Conservation (phyloP, 2,888 invertebrate species). For the Schrankia costaestrigalis region DNA sequence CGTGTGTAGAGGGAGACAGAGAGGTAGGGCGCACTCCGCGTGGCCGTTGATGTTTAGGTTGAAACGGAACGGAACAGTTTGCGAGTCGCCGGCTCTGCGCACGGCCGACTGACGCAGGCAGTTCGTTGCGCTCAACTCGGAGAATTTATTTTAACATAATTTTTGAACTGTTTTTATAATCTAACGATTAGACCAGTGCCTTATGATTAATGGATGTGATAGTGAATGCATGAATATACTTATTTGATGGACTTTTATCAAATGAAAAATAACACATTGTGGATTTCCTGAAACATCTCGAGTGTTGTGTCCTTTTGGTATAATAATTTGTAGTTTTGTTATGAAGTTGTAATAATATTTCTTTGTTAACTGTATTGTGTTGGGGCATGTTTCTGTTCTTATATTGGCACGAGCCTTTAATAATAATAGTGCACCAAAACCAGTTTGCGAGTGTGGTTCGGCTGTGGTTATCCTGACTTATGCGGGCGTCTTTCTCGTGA, state of each 20-base stretch:
- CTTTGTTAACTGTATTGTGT: conserved; percentile 63
- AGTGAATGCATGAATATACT: conserved; percentile 70
- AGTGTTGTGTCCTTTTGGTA: conserved; percentile 77
- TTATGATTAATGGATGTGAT: conserved; percentile 72
- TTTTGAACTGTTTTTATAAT: conserved; percentile 57
- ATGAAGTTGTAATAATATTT: conserved; percentile 46
- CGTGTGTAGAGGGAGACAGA: conserved; percentile 65
- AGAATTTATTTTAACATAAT: conserved; percentile 54
- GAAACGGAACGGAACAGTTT: conserved; percentile 74
- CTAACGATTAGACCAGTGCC: conserved; percentile 66
- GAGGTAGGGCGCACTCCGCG: conserved; percentile 71
- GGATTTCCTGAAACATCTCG: conserved; percentile 54
- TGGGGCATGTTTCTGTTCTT: conserved; percentile 64
- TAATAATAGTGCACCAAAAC: conserved; percentile 79
- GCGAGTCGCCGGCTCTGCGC: conserved; percentile 77
- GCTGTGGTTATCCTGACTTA: conserved; percentile 72
- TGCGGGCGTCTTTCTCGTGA: conserved; percentile 68
- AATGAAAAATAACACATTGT: conserved; percentile 61
- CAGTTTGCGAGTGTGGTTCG: conserved; percentile 75
- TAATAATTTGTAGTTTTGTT: conserved; percentile 56
- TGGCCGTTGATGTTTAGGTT: conserved; percentile 71
- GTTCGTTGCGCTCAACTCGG: conserved; percentile 70
- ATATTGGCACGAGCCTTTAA: conserved; percentile 78
- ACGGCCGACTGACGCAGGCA: conserved; percentile 66
- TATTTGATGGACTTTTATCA: conserved; percentile 46